Base-by-base conservation (phyloP, 2,888 invertebrate species). In the Glaucopsyche alexis region DNA sequence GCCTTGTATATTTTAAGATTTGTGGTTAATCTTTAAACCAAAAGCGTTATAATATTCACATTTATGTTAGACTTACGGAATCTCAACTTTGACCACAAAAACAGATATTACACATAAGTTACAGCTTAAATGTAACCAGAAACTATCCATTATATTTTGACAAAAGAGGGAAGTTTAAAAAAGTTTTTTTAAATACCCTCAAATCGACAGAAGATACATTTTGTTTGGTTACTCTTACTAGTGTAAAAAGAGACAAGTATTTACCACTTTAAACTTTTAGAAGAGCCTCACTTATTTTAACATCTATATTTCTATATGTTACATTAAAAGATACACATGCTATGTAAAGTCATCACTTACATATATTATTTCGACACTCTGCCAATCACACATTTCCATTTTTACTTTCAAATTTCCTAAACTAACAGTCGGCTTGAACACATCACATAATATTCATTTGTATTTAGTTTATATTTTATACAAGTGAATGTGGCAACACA, bases 351-450 rank as follows among this genome's bases (percentile, higher is more conserved):
- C 47, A 29, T 69, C 16, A 67, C 47, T 11, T 47, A 19, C n/a
- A n/a, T n/a, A n/a, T n/a, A n/a, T n/a, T 14, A 69, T 49, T 6
- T 49, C 13, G 29, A 47, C 47, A 19, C 69, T 45, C 16, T n/a
- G 16, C 19, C 49, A 69, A 13, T 49, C 50, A 50, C 16, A 19
- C 72, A 13, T 50, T 64, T 52, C 47, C 66, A 67, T 72, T 66
- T 67, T 72, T 19, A 52, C 66, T 42, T 72, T 60, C 60, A 71
- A 19, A 60, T 42, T 55, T 47, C 72, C 66, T 72, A 72, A 65
- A 66, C 65, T 72, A 72, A 72, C 72, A 72, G 77, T 77, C 77
- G 77, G 71, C 72, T 74, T 77, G 77, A 77, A 77, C 77, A 77
- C 77, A 77, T 75, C 75, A 73, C 73, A 72, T 73, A 71, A 64